phyloP scores from a whole-genome alignment of 1,140 invertebrate species.

The Heliothis subflexa region DNA sequence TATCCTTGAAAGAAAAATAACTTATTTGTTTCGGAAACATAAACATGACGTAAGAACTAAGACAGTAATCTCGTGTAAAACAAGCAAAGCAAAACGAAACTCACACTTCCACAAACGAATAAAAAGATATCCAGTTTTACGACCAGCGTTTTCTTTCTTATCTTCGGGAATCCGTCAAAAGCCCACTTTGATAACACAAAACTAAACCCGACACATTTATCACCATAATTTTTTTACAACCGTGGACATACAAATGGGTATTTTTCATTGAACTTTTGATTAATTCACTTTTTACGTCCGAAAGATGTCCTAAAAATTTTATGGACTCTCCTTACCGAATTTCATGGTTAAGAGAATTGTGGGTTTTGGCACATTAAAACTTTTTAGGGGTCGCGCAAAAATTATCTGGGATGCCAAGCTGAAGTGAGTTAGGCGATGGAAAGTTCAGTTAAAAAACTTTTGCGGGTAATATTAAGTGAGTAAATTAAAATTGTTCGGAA shows the following conservation, averaged over 20 bases:
- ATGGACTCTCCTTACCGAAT: slow-evolving; percentile 30
- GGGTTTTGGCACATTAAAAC: slow-evolving; percentile 54
- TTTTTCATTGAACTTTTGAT: slow-evolving; percentile 39
- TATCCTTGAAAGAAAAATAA: not conserved
- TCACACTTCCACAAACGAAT: slow-evolving; percentile 5
- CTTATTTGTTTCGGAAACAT: not conserved
- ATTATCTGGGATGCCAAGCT: slow-evolving; percentile 54
- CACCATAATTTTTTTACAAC: slow-evolving; percentile 30
- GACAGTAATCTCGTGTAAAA: not conserved
- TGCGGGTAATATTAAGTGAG: slow-evolving; percentile 52
- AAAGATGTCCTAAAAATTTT: slow-evolving; percentile 38
- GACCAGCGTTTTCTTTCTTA: slow-evolving; percentile 10
- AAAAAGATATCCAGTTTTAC: slow-evolving; percentile 34
- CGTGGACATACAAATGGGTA: slow-evolving; percentile 13
- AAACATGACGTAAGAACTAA: not conserved
- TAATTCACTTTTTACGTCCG: slow-evolving; percentile 35
- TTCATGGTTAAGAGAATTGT: slow-evolving; percentile 41
- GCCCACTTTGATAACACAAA: slow-evolving; percentile 16
- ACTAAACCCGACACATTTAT: slow-evolving; percentile 36
- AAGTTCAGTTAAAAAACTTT: slow-evolving; percentile 47
- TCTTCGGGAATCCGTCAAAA: slow-evolving; percentile 27
- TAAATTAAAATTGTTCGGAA: slow-evolving; percentile 55
- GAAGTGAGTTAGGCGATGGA: slow-evolving; percentile 28
- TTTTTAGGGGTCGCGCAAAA: slow-evolving; percentile 51
- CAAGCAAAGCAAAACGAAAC: slow-evolving; percentile 4